Evolutionary conservation across 2,113 vertebrate genomes (phyloP), one percentile per base, ranked within the genome.

Genomic region (Tympanuchus pallidicinctus): DNA sequence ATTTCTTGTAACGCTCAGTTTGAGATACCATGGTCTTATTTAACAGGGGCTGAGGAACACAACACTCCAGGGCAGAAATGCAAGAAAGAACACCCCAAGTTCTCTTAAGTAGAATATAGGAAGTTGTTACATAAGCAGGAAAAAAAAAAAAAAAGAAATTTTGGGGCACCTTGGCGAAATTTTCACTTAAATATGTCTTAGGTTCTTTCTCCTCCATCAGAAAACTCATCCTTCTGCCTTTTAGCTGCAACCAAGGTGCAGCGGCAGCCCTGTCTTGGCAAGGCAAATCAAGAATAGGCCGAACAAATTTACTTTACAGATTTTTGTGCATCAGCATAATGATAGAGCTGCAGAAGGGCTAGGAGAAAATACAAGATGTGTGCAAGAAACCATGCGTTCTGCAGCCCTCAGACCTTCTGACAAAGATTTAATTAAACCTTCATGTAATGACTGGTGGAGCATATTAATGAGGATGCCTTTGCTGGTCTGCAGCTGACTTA

Each of bases 401-500:
- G 63, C 47, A 83, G 76, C 43, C 40, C 63, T 77, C 43, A 43
- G 82, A 57, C n/a, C 32, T 90, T 91, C 75, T n/a, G 72, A 66
- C n/a, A 67, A 90, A 88, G 52, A 87, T 64, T 43, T 14, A 69
- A 19, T 52, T 85, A 77, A 91, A 81, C 70, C 54, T 82, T 91
- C 85, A 57, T 27, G 75, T 61, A 86, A 81, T 57, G 61, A 78
- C 42, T 75, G 78, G 45, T 13, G 5, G 1, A 61, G 72, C 34
- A 22, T 82, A 50, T 86, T 78, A 91, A 88, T 71, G 65, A 90
- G 57, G 40, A 24, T 86, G 72, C 69, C 18, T 72, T 59, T 42
- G 43, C 79, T 92, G 72, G 79, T 82, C 69, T 72, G 47, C 18
- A 92, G 88, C 73, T 90, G 25, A 92, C 79, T 71, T 75, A 90